phyloP scores from a whole-genome alignment of 2,888 invertebrate genomes.

The Junonia oenone region DNA sequence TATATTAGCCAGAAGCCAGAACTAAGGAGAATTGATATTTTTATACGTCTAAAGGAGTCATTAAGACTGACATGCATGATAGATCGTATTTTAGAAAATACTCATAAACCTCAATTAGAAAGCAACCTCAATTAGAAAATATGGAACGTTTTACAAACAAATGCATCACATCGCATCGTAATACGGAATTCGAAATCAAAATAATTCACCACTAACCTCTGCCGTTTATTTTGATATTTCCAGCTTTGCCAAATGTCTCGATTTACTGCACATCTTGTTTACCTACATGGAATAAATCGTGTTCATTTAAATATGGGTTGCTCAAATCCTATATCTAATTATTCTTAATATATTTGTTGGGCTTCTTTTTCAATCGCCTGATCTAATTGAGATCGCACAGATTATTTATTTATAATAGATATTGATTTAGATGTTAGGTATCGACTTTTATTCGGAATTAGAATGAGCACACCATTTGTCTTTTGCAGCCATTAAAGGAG shows the following conservation, averaged over 20 bases:
- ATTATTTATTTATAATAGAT: no score
- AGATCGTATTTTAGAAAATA: background rate
- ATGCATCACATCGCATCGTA: slow-evolving; percentile 2
- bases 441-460: no score
- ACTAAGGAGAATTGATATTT: no score
- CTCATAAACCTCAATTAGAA: background rate
- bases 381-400: no score
- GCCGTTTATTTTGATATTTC: slow-evolving; percentile 3
- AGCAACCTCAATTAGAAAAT: slow-evolving; percentile 5
- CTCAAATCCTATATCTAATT: no score
- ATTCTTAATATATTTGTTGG: no score
- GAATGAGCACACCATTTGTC: no score
- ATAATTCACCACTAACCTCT: background rate
- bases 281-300: background rate
- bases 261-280: background rate
- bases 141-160: slow-evolving; percentile 7
- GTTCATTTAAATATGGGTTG: background rate
- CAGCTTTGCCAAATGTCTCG: background rate
- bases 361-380: no score
- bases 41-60: no score
- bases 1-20: no score
- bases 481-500: no score
- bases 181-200: slow-evolving; percentile 2
- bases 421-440: no score
- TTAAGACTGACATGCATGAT: background rate